phyloP scores from a whole-genome alignment of 2,113 vertebrate genomes.

The Calidris pygmaea region DNA sequence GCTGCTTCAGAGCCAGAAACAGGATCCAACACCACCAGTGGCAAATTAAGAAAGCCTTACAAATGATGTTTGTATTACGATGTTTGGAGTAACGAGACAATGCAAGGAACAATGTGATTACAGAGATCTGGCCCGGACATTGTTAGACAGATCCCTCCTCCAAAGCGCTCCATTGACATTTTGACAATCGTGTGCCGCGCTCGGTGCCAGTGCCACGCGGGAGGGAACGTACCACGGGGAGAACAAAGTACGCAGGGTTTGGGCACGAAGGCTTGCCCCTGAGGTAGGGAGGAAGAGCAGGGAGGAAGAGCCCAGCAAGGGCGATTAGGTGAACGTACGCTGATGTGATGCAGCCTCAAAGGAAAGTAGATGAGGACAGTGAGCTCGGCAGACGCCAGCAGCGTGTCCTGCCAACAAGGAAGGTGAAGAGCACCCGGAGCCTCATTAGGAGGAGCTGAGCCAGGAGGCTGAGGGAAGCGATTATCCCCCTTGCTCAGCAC shows the following conservation, averaged over 20 bases:
- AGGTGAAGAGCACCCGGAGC: not conserved
- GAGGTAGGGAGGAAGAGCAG: not conserved
- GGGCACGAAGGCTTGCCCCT: not conserved
- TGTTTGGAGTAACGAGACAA: constrained; percentile 39
- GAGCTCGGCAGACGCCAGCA: not conserved
- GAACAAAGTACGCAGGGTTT: accelerated
- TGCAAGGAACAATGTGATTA: constrained; percentile 48
- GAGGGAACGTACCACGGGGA: not conserved
- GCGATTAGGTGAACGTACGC: accelerated
- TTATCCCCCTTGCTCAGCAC: not conserved
- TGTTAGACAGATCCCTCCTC: not conserved
- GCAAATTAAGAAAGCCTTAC: not conserved
- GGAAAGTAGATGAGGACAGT: not conserved
- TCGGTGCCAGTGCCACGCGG: not conserved
- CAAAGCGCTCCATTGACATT: accelerated
- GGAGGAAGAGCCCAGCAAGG: not conserved
- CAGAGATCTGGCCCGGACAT: not conserved
- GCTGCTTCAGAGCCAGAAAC: constrained; percentile 5
- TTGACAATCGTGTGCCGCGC: accelerated
- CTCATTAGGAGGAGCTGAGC: not conserved
- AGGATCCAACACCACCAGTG: not conserved
- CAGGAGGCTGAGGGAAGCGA: not conserved
- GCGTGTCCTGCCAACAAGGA: not conserved
- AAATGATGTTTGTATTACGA: not conserved
- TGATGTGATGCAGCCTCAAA: not conserved